Evolutionary conservation across 1,140 invertebrate genomes (phyloP), one percentile per base, ranked within the genome.

Genomic region (Heliconius melpomene): DNA sequence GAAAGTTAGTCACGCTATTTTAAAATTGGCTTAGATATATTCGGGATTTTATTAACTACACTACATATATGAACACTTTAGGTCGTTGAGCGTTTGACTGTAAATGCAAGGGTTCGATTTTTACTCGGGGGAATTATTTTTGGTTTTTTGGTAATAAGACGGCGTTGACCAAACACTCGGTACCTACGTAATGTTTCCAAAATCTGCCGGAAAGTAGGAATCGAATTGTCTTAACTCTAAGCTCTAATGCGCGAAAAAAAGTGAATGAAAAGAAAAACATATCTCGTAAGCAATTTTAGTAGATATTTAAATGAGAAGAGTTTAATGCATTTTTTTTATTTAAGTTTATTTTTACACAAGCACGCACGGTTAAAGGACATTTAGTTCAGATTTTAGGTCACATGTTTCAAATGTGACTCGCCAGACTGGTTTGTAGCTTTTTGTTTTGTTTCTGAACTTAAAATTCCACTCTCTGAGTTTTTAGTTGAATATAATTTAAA

Each of bases 1-100:
- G 38, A 36, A 72, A 72, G 71, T 72, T 72, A 36, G 29, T 72
- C 36, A 72, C 32, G 71, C 71, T 38, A 16, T 40, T 72, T 72
- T 72, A 72, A 32, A 72, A 38, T 36, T 72, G 20, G 29, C 7
- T 72, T 20, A 11, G 3, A 36, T 16, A 38, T 36, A 72, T 72
- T 72, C 18, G 60, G 23, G 60, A 66, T 66, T 66, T 66, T 23
- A 9, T 23, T 60, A 26, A 3, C 54, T 52, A 18, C 16, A 54
- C 6, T 46, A 23, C 8, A 23, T n/a, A 23, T 60, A 60, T 60
- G 18, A 20, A 7, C 7, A 7, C 50, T 52, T 7, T 6, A 52
- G 50, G 50, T 16, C 50, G 50, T 20, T 7, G 18, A 20, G 50
- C 5, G 50, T 52, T 16, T 52, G 7, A 2, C 16, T 52, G 1